Base-by-base conservation (phyloP, 2,888 invertebrate genomes). In the Noctua comes region DNA sequence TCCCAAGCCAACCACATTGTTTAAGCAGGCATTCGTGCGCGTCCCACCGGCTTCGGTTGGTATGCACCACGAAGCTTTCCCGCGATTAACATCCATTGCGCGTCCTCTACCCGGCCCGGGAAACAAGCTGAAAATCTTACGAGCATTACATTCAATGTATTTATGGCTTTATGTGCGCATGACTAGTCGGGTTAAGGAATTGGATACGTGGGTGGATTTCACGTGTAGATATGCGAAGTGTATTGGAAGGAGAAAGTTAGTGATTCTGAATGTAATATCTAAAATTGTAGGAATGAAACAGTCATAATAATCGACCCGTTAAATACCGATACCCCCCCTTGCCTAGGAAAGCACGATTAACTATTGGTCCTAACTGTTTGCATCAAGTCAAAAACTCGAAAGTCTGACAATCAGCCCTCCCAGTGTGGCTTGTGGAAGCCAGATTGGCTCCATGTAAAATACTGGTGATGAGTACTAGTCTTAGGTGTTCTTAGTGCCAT, bases 61-160 rank as follows among this genome's bases (percentile, higher is more conserved):
- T 66, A 75, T 86, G 71, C 76, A 59, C 5, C 6, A 54, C 73
- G 76, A 79, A 40, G 40, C 73, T 72, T n/a, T 46, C 27, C 7
- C 31, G n/a, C 40, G 68, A 87, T 84, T 73, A 78, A 57, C 75
- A 80, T 81, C 79, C 86, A 69, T 54, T 80, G 69, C 81, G 76
- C 76, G 79, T 73, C 71, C 72, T 43, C 73, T 73, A 64, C 65
- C 40, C 31, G n/a, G 27, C 43, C 43, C 27, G 64, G 18, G 68
- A 46, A 13, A 74, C 31, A 24, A 40, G 59, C 36, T 2, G 40
- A 27, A 73, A 68, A 68, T 79, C 76, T 83, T 79, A 75, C 68
- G 79, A 77, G 65, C 66, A 79, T 88, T 88, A 77, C 73, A 77
- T 79, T 86, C 83, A 79, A 82, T 83, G 76, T 83, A 73, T 88